Evolutionary conservation across 2,113 vertebrate genomes (phyloP).

Genomic region (Neofelis nebulosa): DNA sequence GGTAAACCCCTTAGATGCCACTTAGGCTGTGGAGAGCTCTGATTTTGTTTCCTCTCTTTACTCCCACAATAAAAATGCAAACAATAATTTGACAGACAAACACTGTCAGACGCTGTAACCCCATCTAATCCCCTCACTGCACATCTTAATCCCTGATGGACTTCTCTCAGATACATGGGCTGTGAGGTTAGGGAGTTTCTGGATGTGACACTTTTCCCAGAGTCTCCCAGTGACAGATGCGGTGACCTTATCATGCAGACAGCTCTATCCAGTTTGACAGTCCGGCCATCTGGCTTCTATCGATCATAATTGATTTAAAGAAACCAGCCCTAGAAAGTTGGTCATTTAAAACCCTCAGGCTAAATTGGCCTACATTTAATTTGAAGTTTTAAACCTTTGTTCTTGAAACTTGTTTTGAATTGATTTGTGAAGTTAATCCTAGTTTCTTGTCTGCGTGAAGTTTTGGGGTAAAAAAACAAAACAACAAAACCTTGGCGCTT

Average conservation of each 20-base stretch:
- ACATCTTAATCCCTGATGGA: slow-evolving; percentile 74
- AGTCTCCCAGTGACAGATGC: slow-evolving; percentile 77
- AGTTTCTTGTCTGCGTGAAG: background rate
- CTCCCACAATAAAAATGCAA: background rate
- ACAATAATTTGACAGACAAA: slow-evolving; percentile 77
- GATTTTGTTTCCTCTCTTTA: slow-evolving; percentile 44
- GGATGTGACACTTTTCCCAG: slow-evolving; percentile 66
- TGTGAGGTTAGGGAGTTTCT: slow-evolving; percentile 58
- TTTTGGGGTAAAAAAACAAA: background rate
- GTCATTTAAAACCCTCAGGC: slow-evolving; percentile 58
- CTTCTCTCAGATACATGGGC: slow-evolving; percentile 56
- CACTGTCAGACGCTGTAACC: slow-evolving; percentile 61
- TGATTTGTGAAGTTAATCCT: slow-evolving; percentile 46
- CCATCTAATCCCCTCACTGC: slow-evolving; percentile 70
- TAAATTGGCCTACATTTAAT: slow-evolving; percentile 46
- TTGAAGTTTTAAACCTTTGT: slow-evolving; percentile 64
- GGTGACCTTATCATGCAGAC: slow-evolving; percentile 86
- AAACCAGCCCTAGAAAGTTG: slow-evolving; percentile 73
- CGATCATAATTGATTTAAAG: slow-evolving; percentile 81
- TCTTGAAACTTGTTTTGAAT: slow-evolving; percentile 57
- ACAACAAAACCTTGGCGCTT: background rate
- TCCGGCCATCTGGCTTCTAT: slow-evolving; percentile 83
- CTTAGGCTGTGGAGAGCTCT: background rate
- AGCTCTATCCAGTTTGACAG: slow-evolving; percentile 82
- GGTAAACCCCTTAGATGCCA: slow-evolving; percentile 50